phyloP scores from a whole-genome alignment of 2,113 vertebrate species.

The Pseudorasbora parva region DNA sequence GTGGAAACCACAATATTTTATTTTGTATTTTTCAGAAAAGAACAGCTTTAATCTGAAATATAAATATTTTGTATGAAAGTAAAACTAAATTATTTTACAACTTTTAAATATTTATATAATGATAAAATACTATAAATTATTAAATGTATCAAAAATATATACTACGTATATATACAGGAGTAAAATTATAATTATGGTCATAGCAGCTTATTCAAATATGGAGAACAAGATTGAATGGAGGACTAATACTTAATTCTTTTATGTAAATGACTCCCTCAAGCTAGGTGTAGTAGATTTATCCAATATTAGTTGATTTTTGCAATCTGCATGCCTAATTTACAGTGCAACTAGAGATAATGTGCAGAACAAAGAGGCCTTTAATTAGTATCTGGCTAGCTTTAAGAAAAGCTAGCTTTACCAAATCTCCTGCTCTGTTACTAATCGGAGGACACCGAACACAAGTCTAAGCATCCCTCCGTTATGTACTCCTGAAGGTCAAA shows the following conservation, averaged over 20 bases:
- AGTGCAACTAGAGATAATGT: slow-evolving; percentile 79
- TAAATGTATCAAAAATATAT: too few relatives aligned
- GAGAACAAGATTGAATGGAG: slow-evolving; percentile 9
- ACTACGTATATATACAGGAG: neutral
- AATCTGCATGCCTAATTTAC: slow-evolving; percentile 77
- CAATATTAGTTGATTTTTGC: slow-evolving; percentile 73
- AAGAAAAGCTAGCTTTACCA: slow-evolving; percentile 64
- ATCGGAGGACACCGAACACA: slow-evolving; percentile 54
- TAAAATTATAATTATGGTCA: neutral
- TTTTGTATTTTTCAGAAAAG: too few relatives aligned
- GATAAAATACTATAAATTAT: too few relatives aligned
- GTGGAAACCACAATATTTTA: too few relatives aligned
- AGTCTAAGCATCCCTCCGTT: slow-evolving; percentile 52
- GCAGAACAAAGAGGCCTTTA: slow-evolving; percentile 74
- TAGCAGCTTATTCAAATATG: slow-evolving; percentile 18
- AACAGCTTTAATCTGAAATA: too few relatives aligned
- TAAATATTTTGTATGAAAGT: too few relatives aligned
- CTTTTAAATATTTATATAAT: too few relatives aligned
- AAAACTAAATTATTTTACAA: too few relatives aligned
- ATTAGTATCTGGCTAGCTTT: slow-evolving; percentile 73
- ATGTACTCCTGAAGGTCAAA: slow-evolving; percentile 25
- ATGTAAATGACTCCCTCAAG: slow-evolving; percentile 49
- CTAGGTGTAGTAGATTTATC: slow-evolving; percentile 67
- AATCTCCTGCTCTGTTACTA: slow-evolving; percentile 49
- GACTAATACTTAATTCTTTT: slow-evolving; percentile 30